Evolutionary conservation across 2,797 vertebrate genomes (phyloP).

Genomic region (Crocodylus rhombifer): DNA sequence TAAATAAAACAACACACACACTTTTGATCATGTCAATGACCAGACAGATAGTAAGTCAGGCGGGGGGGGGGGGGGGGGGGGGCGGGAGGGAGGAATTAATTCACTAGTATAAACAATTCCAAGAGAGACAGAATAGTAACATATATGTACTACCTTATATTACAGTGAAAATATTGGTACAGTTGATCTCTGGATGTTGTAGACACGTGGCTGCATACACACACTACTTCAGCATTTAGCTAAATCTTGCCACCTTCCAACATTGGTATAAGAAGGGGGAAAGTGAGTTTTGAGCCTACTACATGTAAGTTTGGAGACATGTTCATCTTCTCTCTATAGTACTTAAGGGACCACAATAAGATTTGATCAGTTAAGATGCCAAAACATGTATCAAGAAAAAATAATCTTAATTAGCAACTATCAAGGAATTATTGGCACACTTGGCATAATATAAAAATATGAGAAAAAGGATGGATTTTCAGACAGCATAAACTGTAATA

Average conservation of each 20-base stretch:
- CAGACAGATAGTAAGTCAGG: background rate
- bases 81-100: too few relatives aligned
- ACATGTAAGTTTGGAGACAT: background rate
- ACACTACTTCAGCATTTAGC: too few relatives aligned
- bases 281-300: too few relatives aligned
- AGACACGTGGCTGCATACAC: background rate
- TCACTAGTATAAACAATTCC: background rate
- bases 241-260: too few relatives aligned
- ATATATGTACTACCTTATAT: background rate
- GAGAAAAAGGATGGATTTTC: background rate
- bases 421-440: background rate
- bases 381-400: background rate
- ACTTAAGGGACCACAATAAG: background rate
- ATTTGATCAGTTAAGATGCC: background rate
- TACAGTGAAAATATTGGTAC: background rate
- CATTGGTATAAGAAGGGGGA: too few relatives aligned
- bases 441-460: background rate
- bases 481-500: background rate
- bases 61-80: background rate
- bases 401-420: too few relatives aligned
- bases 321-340: too few relatives aligned
- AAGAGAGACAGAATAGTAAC: background rate
- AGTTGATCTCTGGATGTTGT: background rate
- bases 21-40: background rate
- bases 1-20: background rate